Evolutionary conservation across 1,140 invertebrate species (phyloP), one percentile per base, ranked within the genome.

Genomic region (Apocrypta bakeri): DNA sequence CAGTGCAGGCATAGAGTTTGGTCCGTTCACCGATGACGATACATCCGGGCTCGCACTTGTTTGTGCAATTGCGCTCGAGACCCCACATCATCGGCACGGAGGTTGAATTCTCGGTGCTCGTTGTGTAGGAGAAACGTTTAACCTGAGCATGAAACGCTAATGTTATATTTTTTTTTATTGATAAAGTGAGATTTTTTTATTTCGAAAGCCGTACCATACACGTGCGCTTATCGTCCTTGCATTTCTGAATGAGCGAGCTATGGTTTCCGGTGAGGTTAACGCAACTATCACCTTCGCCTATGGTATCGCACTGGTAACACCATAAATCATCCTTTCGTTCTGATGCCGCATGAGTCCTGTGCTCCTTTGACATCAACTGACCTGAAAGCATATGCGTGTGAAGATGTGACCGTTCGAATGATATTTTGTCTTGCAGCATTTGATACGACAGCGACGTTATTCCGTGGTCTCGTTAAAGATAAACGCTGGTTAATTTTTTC

Each of bases 21-120:
- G 96, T 97, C 31, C 97, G 90, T 89, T 98, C 97, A 0, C 96
- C 96, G 81, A 97, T 97, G 9, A 97, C 94, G 82, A 97, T 97
- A 90, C 96, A 97, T 12, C 96, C 96, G 0, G 96, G 94, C 84
- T 97, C 96, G 88, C 97, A 98, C 87, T 95, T 95, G 79, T 94
- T 95, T 0, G 95, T 94, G 87, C 97, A 98, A 85, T 96, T 96
- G 3, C 97, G 92, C 89, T 97, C 96, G 48, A 97, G 86, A 0
- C 96, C 95, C 96, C 96, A 97, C 91, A 97, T 94, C 88, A 95
- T 95, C 3, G 95, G 93, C 2, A 92, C 93, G 0, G 94, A 95
- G 0, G 96, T 96, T 3, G 95, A 95, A 86, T 96, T 96, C 87
- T 97, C 96, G 8, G 94, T 96, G 66, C 95, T 96, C 21, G 95